Base-by-base conservation (phyloP, 1,140 invertebrate species). In the Trigoniulus corallinus region DNA sequence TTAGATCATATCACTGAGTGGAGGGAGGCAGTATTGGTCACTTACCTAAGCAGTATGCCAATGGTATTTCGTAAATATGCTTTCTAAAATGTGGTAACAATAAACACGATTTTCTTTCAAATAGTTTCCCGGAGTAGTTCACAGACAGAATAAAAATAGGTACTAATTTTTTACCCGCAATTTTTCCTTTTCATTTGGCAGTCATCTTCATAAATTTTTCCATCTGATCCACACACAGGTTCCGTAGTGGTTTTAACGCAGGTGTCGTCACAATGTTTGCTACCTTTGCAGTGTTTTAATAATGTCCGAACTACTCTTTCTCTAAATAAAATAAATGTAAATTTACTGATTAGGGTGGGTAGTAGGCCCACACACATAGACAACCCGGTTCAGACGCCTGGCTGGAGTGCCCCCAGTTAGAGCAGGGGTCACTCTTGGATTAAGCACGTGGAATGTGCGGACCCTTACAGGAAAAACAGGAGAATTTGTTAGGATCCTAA, bases 121-220 rank as follows among this genome's bases (percentile, higher is more conserved):
- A 4, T 21, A 21, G 7, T 39, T 39, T 39, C 12, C 37, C 18
- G 37, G 37, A 12, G 47, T 46, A 23, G 40, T 13, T 4, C 12
- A 44, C 42, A 23, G 18, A 39, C 24, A 27, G 44, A 18, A 52
- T 50, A 24, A 13, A 51, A 21, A 51, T 34, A 48, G 21, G 37
- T 43, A 18, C 12, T 23, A 10, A 21, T 45, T 29, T 13, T 27
- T 26, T 83, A 85, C 82, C 87, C 87, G 66, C 88, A 92, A 60
- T 91, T 91, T 61, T 87, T 86, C 34, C 82, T 78, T 60, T 85
- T 82, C 88, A 94, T 92, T 60, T 85, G 79, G 63, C 88, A 95
- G 54, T 84, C 82, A 63, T 91, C 94, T 18, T 83, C 77, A 65
- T 95, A 95, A 2, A 92, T 75, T 57, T 82, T 79, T 1, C 87